Base-by-base conservation (phyloP, 1,140 invertebrate species). In the Drosophila ogumai region DNA sequence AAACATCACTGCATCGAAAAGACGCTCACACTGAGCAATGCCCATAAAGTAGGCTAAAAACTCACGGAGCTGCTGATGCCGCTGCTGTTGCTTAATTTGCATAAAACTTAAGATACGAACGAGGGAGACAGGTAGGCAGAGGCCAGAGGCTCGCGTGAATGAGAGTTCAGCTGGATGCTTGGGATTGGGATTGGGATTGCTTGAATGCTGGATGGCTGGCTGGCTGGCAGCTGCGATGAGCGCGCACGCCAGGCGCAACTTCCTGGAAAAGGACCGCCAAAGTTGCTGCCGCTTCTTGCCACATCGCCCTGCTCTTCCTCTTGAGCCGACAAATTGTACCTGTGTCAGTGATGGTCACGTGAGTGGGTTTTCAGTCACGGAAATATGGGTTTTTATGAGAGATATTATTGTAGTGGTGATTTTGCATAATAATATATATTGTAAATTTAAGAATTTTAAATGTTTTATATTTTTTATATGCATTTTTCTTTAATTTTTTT, bases 251-350 rank as follows among this genome's bases (percentile, higher is more conserved):
- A 88, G 84, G 84, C 84, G 85, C 84, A 88, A 88, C 84, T 88
- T 88, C 84, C 84, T 84, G 84, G 84, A 88, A 88, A 88, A 88
- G 84, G 84, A 87, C 84, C 84, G 84, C 84, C 84, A 87, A 87
- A 88, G 84, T 87, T 87, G 84, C 60, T 79, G 82, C 75, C 66
- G 64, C 54, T 66, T 50, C 49, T 55, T 60, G 66, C 68, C 66
- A 72, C 68, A 72, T 72, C 66, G 49, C 61, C 28, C 36, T 60
- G 72, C 41, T 64, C 41, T 64, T 75, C 59, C 52, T 75, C 41
- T 49, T 56, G n/a, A 9, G 67, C 34, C n/a, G 43, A 32, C 49
- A 49, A 34, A 41, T 67, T 72, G 68, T 85, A 90, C 79, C 86
- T 86, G 87, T 54, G 4, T n/a, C 44, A 59, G 63, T 1, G 74